A percentile compares a stretch with the other conserved stretches of the same genome.
These are phyloP conservation scores for Trachelus tabidus DNA, from an alignment of 2,888 invertebrate genomes.

Conservation along the genomic window DNA sequence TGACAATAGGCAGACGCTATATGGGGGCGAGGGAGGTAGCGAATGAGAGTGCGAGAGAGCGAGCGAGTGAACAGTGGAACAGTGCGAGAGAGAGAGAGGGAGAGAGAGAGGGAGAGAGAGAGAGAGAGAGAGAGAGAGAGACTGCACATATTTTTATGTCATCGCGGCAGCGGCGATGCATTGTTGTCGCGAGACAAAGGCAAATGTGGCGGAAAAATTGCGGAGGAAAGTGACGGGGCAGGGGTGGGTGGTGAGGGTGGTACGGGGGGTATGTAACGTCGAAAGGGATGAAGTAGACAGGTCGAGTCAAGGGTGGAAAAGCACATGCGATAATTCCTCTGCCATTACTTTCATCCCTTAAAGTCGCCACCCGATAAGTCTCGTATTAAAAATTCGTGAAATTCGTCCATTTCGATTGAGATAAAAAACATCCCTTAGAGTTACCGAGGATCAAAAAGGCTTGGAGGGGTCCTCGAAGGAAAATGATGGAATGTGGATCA, in stretches of 20 bases:
- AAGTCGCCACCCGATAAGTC: neutral
- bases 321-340: neutral
- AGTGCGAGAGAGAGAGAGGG: neutral
- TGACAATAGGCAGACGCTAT: conserved; percentile 7
- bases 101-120: conserved; percentile 6
- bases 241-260: conserved; percentile 8
- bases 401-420: neutral
- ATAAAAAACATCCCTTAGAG: neutral
- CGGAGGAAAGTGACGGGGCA: conserved; percentile 48
- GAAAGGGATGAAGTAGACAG: neutral
- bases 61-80: no score
- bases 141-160: conserved; percentile 64
- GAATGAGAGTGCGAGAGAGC: conserved; percentile 25
- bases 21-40: conserved; percentile 19
- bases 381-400: neutral
- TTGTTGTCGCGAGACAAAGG: conserved; percentile 68
- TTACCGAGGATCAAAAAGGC: conserved; percentile 24
- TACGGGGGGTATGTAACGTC: neutral
- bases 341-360: neutral
- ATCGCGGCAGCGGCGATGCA: conserved; percentile 58
- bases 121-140: conserved; percentile 29
- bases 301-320: neutral
- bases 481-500: neutral
- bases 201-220: conserved; percentile 64
- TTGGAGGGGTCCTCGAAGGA: neutral